These are phyloP conservation scores for Trichogramma pretiosum DNA, from an alignment of 1,140 invertebrate genomes.

Conservation along the genomic window DNA sequence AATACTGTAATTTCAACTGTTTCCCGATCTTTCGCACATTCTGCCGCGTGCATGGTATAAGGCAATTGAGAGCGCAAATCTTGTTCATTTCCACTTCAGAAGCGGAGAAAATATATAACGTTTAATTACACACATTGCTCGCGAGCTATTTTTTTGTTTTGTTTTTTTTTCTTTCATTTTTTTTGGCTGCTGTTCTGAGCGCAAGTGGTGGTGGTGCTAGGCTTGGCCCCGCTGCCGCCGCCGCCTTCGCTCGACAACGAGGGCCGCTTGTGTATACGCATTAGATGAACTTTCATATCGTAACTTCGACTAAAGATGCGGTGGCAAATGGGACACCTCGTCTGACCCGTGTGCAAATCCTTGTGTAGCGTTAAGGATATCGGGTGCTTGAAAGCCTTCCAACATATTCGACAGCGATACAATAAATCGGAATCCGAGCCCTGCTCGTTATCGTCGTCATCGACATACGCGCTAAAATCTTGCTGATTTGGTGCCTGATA, in stretches of 20 bases:
- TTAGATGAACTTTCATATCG: constrained; percentile 54
- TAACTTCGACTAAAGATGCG: constrained; percentile 55
- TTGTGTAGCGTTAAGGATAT: constrained; percentile 67
- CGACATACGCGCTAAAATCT: constrained; percentile 24
- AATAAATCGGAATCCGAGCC: constrained; percentile 41
- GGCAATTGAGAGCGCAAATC: no score
- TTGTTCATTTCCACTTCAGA: no score
- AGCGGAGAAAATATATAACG: no score
- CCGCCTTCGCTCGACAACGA: constrained; percentile 21
- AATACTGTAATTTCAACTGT: no score
- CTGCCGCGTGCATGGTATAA: no score
- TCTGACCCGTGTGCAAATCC: constrained; percentile 67
- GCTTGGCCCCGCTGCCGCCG: constrained; percentile 26
- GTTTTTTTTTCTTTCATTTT: constrained; percentile 22
- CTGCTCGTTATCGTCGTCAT: constrained; percentile 32
- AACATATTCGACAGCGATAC: constrained; percentile 58
- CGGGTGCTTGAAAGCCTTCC: constrained; percentile 67
- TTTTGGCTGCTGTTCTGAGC: constrained; percentile 16
- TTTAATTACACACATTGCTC: no score
- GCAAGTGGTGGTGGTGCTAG: no score
- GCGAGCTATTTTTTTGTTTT: neutral
- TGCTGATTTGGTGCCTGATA: constrained; percentile 23
- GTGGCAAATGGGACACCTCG: constrained; percentile 53
- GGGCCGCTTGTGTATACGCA: constrained; percentile 47
- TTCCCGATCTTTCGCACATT: no score